These are phyloP conservation scores for Keiferia lycopersicella DNA, from an alignment of 2,888 invertebrate species.

Conservation along the genomic window DNA sequence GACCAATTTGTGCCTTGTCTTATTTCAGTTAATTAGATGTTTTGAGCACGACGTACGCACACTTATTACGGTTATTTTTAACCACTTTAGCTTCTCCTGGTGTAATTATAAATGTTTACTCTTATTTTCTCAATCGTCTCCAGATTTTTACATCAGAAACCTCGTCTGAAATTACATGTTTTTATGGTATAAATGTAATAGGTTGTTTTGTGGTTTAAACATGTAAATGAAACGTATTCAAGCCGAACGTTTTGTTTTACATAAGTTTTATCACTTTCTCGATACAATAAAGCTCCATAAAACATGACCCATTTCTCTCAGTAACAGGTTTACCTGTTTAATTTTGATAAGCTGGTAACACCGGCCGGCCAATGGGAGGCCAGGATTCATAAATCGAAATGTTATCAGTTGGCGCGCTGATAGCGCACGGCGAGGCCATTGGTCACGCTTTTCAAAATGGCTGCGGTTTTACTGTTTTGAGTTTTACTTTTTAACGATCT, in stretches of 20 bases:
- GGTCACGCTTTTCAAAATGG: conserved; percentile 74
- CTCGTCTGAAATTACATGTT: conserved; percentile 8
- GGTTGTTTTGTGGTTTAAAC: background rate
- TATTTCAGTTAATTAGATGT: conserved; percentile 66
- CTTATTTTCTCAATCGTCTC: conserved; percentile 8
- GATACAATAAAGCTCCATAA: conserved; percentile 41
- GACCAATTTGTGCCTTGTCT: conserved; percentile 64
- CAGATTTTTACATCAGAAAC: background rate
- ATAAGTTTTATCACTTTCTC: conserved; percentile 29
- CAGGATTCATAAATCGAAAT: conserved; percentile 69
- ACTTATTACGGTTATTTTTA: conserved; percentile 42
- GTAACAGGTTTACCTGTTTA: conserved; percentile 61
- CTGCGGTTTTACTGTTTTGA: conserved; percentile 58
- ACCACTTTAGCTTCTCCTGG: conserved; percentile 12
- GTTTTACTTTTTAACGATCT: conserved; percentile 58
- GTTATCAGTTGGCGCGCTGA: conserved; percentile 68
- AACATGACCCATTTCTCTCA: conserved; percentile 55
- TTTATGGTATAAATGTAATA: background rate
- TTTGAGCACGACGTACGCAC: conserved; percentile 38
- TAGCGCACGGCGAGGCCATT: conserved; percentile 63
- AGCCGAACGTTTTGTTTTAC: conserved; percentile 29
- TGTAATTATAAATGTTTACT: conserved; percentile 16
- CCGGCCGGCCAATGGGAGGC: conserved; percentile 60
- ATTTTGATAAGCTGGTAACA: conserved; percentile 56
- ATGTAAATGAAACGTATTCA: conserved; percentile 15